These are phyloP conservation scores for Epirrita christyi DNA, from an alignment of 2,888 invertebrate species.

Conservation along the genomic window DNA sequence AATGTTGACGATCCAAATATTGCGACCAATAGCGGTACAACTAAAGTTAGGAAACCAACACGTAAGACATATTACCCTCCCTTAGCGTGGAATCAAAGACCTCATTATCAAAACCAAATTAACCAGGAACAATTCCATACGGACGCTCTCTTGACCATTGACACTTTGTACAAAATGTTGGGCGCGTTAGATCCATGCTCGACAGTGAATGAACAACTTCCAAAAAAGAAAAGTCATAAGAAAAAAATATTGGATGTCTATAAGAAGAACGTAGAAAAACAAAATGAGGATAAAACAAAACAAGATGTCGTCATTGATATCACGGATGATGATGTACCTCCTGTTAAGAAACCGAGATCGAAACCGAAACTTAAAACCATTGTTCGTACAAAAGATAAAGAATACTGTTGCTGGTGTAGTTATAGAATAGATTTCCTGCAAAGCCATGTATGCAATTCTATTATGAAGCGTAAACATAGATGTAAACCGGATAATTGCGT, in stretches of 20 bases:
- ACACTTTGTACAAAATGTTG: slow-evolving; percentile 70
- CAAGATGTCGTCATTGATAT: slow-evolving; percentile 20
- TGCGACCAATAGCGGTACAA: background rate
- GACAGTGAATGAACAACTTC: background rate
- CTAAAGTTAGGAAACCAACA: slow-evolving; percentile 12
- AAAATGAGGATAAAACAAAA: background rate
- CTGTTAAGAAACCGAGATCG: background rate
- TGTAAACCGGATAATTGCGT: slow-evolving; percentile 37
- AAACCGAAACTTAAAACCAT: background rate
- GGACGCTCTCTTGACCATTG: slow-evolving; percentile 52
- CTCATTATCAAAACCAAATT: background rate
- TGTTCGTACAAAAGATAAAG: slow-evolving; percentile 11
- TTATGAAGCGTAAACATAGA: slow-evolving; percentile 32
- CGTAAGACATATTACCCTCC: slow-evolving; percentile 17
- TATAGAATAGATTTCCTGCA: slow-evolving; percentile 30
- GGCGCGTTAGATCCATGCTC: slow-evolving; percentile 26
- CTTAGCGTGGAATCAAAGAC: slow-evolving; percentile 21
- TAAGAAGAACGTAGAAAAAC: slow-evolving; percentile 1
- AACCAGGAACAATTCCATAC: slow-evolving; percentile 9
- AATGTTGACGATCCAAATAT: background rate
- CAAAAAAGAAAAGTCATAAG: slow-evolving; percentile 22
- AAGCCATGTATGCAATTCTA: slow-evolving; percentile 5
- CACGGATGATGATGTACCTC: slow-evolving; percentile 16
- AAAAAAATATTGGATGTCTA: slow-evolving; percentile 8
- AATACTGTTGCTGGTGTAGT: slow-evolving; percentile 62